phyloP scores from a whole-genome alignment of 2,113 vertebrate genomes.

The Phalacrocorax carbo region DNA sequence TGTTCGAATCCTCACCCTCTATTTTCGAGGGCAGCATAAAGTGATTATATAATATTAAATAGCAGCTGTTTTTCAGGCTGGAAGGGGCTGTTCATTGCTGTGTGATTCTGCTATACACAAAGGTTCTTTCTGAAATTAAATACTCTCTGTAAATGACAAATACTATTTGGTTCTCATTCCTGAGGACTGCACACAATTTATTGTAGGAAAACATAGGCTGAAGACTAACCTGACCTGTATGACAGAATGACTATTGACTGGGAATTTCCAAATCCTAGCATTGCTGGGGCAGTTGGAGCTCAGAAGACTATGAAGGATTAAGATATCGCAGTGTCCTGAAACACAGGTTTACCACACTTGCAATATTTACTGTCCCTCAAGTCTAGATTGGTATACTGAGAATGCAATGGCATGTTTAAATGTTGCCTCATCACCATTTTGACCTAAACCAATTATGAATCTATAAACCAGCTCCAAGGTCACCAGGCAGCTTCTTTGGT shows the following conservation, averaged over 20 bases:
- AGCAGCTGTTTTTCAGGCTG: not conserved
- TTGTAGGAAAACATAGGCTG: not conserved
- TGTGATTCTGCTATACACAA: not conserved
- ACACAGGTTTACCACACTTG: not conserved
- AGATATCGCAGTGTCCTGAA: not conserved
- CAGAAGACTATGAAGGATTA: not conserved
- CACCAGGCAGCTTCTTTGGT: not conserved
- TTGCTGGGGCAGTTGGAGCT: not conserved
- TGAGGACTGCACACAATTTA: not conserved
- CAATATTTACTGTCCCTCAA: not conserved
- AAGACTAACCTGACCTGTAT: not conserved
- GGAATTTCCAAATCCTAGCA: constrained; percentile 15
- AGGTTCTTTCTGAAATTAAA: constrained; percentile 18
- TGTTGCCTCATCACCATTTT: not conserved
- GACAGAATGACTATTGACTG: not conserved
- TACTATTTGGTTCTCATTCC: not conserved
- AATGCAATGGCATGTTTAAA: not conserved
- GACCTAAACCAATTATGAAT: constrained; percentile 17
- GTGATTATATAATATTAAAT: not conserved
- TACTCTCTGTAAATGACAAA: not conserved
- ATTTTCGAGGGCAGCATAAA: not conserved
- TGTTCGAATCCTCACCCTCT: not conserved
- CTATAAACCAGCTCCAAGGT: constrained; percentile 24
- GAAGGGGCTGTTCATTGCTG: not conserved
- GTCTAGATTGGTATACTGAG: not conserved